These are phyloP conservation scores for Caranx ignobilis DNA, from an alignment of 2,113 vertebrate genomes.

Conservation along the genomic window DNA sequence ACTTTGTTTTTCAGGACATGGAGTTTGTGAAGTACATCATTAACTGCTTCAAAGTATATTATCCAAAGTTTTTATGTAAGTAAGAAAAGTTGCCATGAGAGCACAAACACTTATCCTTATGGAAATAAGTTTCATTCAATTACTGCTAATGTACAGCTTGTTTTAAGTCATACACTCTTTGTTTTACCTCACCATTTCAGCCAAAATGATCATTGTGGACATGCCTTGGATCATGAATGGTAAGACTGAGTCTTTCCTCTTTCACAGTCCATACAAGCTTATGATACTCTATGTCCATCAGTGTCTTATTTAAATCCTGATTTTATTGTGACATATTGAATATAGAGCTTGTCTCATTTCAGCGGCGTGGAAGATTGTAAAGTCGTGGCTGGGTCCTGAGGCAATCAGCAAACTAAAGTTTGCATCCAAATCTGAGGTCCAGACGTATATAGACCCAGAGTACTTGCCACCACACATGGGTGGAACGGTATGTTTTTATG, in stretches of 20 bases:
- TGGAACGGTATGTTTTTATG: conserved; percentile 88
- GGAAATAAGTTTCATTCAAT: neutral
- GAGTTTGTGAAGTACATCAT: conserved; percentile 97
- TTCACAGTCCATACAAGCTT: neutral
- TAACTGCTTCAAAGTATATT: conserved; percentile 97
- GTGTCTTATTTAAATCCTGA: neutral
- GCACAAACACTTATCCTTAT: neutral
- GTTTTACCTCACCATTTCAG: conserved; percentile 80
- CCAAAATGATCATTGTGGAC: conserved; percentile 97
- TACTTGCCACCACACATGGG: conserved; percentile 95
- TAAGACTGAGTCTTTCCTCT: conserved; percentile 77
- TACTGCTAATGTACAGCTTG: neutral
- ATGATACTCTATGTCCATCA: neutral
- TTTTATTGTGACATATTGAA: neutral
- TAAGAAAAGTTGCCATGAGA: conserved; percentile 58
- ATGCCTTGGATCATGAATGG: conserved; percentile 99
- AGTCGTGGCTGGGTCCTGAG: conserved; percentile 95
- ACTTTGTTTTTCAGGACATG: conserved; percentile 90
- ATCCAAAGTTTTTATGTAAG: conserved; percentile 98
- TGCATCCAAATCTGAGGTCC: conserved; percentile 89
- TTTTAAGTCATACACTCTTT: neutral
- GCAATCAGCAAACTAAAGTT: conserved; percentile 94
- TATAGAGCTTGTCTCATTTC: conserved; percentile 6
- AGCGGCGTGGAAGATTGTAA: conserved; percentile 98
- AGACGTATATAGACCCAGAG: conserved; percentile 88